These are phyloP conservation scores for Mimumesa dahlbomi DNA, from an alignment of 2,888 invertebrate species.

Conservation along the genomic window DNA sequence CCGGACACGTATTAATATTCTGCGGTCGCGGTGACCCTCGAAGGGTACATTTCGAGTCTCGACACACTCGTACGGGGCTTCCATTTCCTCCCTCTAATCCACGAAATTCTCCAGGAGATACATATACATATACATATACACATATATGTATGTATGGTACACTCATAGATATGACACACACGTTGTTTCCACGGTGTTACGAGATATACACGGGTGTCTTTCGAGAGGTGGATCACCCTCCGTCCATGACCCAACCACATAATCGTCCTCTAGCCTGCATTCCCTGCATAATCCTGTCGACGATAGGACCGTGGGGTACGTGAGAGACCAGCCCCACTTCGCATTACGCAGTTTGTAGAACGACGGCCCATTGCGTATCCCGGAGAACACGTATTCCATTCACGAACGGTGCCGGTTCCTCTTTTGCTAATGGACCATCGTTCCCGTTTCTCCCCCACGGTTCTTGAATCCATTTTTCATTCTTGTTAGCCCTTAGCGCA, in stretches of 20 bases:
- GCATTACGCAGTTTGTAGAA: conserved; percentile 32
- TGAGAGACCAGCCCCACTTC: conserved; percentile 21
- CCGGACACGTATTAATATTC: conserved; percentile 72
- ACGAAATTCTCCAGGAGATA: conserved; percentile 62
- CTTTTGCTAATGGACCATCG: conserved; percentile 48
- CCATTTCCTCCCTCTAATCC: conserved; percentile 69
- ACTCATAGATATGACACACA: no score
- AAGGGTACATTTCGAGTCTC: conserved; percentile 65
- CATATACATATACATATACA: conserved; percentile 25
- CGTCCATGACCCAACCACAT: conserved; percentile 51
- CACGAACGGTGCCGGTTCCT: conserved; percentile 24
- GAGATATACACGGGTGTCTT: conserved; percentile 32
- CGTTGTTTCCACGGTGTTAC: conserved; percentile 21
- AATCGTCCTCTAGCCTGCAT: conserved; percentile 64
- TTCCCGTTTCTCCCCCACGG: conserved; percentile 13
- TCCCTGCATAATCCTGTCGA: conserved; percentile 60
- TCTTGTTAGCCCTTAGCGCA: conserved; percentile 12
- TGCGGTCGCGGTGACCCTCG: conserved; percentile 60
- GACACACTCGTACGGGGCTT: conserved; percentile 62
- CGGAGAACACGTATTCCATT: conserved; percentile 48
- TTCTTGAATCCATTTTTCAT: conserved; percentile 37
- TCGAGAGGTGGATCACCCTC: conserved; percentile 33
- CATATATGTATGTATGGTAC: background rate
- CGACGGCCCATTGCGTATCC: background rate
- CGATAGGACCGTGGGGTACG: conserved; percentile 39